Percentiles rank a stretch among this genome's conserved stretches.
Evolutionary conservation across 2,797 vertebrate species (phyloP).

Genomic region (Lepilemur septentrionalis): DNA sequence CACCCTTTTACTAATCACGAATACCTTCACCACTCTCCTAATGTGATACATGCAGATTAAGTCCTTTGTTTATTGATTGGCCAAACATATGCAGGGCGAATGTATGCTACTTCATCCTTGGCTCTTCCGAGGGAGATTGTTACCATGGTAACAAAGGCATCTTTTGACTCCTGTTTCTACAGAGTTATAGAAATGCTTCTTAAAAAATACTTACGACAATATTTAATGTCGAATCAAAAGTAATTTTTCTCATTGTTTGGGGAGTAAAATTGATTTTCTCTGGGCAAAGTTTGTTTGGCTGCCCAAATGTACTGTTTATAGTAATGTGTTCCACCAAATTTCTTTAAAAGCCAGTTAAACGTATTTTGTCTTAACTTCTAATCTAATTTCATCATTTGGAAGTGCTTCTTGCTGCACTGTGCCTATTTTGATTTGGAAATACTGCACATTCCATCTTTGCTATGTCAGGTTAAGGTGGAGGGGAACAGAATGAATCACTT

Average conservation of each 20-base stretch:
- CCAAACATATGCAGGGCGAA: constrained; percentile 60
- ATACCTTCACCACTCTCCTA: constrained; percentile 63
- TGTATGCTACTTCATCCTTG: constrained; percentile 63
- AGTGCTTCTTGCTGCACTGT: constrained; percentile 63
- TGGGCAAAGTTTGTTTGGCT: constrained; percentile 77
- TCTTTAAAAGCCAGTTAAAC: constrained; percentile 79
- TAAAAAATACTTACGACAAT: constrained; percentile 55
- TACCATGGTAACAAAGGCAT: constrained; percentile 66
- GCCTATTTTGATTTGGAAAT: constrained; percentile 73
- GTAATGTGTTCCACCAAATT: constrained; percentile 76
- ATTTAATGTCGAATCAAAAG: constrained; percentile 70
- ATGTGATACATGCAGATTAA: constrained; percentile 66
- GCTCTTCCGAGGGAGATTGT: constrained; percentile 65
- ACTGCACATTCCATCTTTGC: constrained; percentile 58
- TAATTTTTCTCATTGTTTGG: constrained; percentile 73
- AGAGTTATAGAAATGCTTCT: constrained; percentile 70
- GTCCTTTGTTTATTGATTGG: constrained; percentile 71
- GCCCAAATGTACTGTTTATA: constrained; percentile 77
- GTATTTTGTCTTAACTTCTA: constrained; percentile 78
- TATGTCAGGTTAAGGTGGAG: constrained; percentile 61
- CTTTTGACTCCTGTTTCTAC: constrained; percentile 70
- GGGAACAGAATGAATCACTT: constrained; percentile 42
- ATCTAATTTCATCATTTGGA: constrained; percentile 77
- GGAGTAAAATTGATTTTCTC: constrained; percentile 68
- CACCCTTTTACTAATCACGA: constrained; percentile 39